Evolutionary conservation across 2,797 vertebrate genomes (phyloP).

Genomic region (Epinephelus coioides): DNA sequence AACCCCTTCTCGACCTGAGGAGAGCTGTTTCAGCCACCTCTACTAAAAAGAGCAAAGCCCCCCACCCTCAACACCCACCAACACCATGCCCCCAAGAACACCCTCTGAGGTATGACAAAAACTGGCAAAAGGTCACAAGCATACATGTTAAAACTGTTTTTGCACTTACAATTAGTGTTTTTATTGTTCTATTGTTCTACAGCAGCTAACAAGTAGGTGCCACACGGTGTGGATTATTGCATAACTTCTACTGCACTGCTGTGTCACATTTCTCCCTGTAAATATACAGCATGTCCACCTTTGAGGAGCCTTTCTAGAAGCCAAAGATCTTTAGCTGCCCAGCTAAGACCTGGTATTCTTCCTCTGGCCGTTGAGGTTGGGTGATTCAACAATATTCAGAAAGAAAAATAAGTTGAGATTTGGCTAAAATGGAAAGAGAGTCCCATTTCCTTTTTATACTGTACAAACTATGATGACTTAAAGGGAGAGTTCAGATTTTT

Average conservation of each 20-base stretch:
- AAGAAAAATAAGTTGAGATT: no score
- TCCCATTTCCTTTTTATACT: no score
- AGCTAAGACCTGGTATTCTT: no score
- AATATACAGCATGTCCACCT: no score
- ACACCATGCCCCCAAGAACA: constrained; percentile 35
- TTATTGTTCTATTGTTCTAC: background rate
- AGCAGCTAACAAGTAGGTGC: constrained; percentile 10
- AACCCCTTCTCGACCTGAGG: constrained; percentile 65
- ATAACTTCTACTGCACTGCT: background rate
- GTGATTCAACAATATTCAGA: no score
- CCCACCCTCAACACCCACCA: background rate
- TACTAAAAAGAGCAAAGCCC: constrained; percentile 61
- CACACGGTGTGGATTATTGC: background rate
- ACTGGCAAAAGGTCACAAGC: constrained; percentile 64
- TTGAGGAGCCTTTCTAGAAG: no score
- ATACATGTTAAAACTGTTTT: constrained; percentile 31
- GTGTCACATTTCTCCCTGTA: no score
- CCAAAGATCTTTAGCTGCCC: no score
- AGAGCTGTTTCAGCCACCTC: constrained; percentile 68
- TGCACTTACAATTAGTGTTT: constrained; percentile 14
- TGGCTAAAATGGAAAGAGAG: no score
- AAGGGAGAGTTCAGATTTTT: no score
- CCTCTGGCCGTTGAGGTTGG: no score
- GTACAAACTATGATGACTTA: no score
- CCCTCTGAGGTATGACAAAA: constrained; percentile 51